A percentile compares a stretch with the other conserved stretches of the same genome.
phyloP scores from a whole-genome alignment of 2,888 invertebrate genomes.

The Argyresthia goedartella region DNA sequence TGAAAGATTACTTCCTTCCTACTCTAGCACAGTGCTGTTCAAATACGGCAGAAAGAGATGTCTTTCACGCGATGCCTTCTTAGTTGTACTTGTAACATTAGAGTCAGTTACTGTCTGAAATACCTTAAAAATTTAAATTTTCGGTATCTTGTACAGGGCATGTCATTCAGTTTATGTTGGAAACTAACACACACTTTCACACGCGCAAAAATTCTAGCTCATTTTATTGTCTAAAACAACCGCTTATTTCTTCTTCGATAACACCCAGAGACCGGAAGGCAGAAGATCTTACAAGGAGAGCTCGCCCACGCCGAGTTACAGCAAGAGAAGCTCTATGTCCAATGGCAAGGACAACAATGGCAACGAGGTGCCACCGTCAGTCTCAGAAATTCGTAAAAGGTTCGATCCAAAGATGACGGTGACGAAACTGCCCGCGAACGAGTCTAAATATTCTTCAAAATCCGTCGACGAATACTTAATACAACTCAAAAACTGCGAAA shows the following conservation, averaged over 20 bases:
- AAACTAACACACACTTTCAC: slow-evolving; percentile 65
- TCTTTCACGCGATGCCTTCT: slow-evolving; percentile 1
- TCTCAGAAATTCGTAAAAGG: slow-evolving; percentile 70
- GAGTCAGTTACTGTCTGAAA: neutral
- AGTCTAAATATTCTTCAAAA: slow-evolving; percentile 38
- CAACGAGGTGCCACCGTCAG: slow-evolving; percentile 66
- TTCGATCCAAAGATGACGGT: slow-evolving; percentile 68
- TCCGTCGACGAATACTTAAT: slow-evolving; percentile 50
- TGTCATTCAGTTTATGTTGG: slow-evolving; percentile 25
- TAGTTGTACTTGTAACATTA: neutral
- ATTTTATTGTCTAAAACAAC: slow-evolving; percentile 1
- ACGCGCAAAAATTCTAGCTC: slow-evolving; percentile 6
- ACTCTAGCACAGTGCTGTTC: neutral
- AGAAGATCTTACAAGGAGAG: slow-evolving; percentile 52
- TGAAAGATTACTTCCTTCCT: neutral
- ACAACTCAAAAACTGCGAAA: slow-evolving; percentile 54
- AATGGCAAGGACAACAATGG: slow-evolving; percentile 72
- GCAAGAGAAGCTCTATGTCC: slow-evolving; percentile 44
- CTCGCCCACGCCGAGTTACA: slow-evolving; percentile 44
- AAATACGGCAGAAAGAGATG: neutral
- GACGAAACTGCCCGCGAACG: slow-evolving; percentile 56
- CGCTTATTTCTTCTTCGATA: slow-evolving; percentile 21
- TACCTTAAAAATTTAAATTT: neutral
- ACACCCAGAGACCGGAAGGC: slow-evolving; percentile 54
- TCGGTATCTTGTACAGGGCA: slow-evolving; percentile 13